Base-by-base conservation (phyloP, 2,888 invertebrate genomes). In the Mongoloraphidia duomilia region DNA sequence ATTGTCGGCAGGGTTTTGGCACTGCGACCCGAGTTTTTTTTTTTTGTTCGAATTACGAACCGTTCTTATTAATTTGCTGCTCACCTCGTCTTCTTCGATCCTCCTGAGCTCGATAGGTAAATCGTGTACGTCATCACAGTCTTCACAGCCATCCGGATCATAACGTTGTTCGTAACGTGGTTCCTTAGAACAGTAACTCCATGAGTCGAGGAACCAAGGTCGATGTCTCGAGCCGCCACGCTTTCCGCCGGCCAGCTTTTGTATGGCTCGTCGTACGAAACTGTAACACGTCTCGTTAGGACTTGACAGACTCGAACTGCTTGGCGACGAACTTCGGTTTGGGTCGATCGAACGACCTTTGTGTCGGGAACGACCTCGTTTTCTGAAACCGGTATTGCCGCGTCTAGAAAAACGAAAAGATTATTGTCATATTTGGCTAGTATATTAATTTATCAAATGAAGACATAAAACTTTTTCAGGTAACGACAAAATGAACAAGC, bases 271-370 rank as follows among this genome's bases (percentile, higher is more conserved):
- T 43, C 92, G 74, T 6, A 93, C 90, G 65, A 93, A 93, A 59
- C 91, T 91, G 68, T 93, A 93, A 65, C 93, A 93, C 4, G 91
- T 91, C 70, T 92, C 92, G 63, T 91, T 91, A 5, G 92, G 92
- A 54, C 89, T 90, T 45, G 90, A 90, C 37, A 91, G 74, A 54
- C 89, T 90, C 17, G 91, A 90, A 53, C 88, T 89, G 58, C 89
- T 88, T 14, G 82, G 84, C 1, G 77, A 77, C 12, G 64, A 76
- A 65, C 70, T 73, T 44, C 75, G 56, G 49, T 78, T 66, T 4
- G 82, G 81, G 62, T 82, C 82, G 49, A 80, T 79, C 55, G 81
- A 80, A 55, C 80, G 77, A 53, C 79, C 75, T 60, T 73, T 77
- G 57, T 70, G 69, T 47, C 68, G 63, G 50, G 64, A 65, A 42